Base-by-base conservation (phyloP, 2,888 invertebrate species). In the Myopa testacea region DNA sequence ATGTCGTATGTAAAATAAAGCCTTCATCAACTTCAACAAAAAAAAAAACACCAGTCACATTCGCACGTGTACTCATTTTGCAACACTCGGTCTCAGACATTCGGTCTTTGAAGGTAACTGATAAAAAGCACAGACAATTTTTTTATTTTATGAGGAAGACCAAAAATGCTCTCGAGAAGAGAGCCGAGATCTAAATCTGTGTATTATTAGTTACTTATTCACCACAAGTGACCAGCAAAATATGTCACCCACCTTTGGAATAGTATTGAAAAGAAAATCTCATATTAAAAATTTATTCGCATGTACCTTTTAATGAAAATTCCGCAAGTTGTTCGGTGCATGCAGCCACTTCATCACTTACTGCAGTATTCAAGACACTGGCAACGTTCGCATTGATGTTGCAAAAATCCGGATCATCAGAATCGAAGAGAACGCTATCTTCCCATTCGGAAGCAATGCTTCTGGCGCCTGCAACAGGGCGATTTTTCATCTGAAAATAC, bases 351-450 rank as follows among this genome's bases (percentile, higher is more conserved):
- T 72, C 77, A 3, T 67, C 62, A 55, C 74, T 75, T 55, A 60
- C 78, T 45, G 77, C 76, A 19, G 80, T 79, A 77, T 82, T 82
- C 73, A 86, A 75, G 78, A 83, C 84, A 81, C 84, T 82, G 78
- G 81, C 83, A 70, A 78, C 81, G 79, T 81, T 83, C 38, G 84
- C 80, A 45, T 84, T 81, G 34, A 84, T 82, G 80, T 83, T 85
- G 78, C 86, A 87, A 81, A 89, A 89, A 84, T 89, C 89, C 68
- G 89, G 89, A 86, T 89, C 89, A 81, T 89, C 89, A 55, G 87
- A 86, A 84, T 89, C 89, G 81, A 89, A 89, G 62, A 88, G 84
- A 75, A 82, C 77, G 79, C 86, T 87, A 78, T 89, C 89, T 82
- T 89, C 89, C 89, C 89, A 89, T 81, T 89, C 89, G 62, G 87